These are phyloP conservation scores for Melipona bicolor DNA, from an alignment of 2,888 invertebrate species.

Conservation along the genomic window DNA sequence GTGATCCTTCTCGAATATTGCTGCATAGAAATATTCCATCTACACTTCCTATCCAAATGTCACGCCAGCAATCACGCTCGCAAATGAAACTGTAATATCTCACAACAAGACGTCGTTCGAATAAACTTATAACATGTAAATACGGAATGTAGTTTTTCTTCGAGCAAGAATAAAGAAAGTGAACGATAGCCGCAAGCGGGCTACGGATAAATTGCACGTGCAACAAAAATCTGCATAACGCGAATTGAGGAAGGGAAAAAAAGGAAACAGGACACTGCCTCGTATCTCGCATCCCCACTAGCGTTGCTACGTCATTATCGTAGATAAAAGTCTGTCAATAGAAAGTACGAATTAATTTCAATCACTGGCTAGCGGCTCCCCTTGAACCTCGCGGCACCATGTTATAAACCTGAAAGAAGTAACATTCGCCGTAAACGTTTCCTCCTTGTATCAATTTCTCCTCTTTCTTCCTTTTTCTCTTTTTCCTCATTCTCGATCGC, in stretches of 20 bases:
- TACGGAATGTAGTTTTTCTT: not conserved
- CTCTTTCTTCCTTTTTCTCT: not conserved
- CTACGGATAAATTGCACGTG: slow-evolving; percentile 1
- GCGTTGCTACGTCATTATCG: slow-evolving; percentile 39
- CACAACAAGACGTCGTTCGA: not conserved
- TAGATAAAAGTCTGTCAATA: slow-evolving; percentile 49
- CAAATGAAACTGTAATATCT: not conserved
- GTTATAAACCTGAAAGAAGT: slow-evolving; percentile 27
- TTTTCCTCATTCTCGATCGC: not conserved
- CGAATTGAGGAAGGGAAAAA: not conserved
- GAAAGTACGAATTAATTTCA: slow-evolving; percentile 49
- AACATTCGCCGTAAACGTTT: slow-evolving; percentile 14
- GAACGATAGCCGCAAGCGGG: not conserved
- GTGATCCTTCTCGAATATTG: too few species aligned
- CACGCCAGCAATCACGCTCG: not conserved
- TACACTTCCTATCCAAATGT: not conserved
- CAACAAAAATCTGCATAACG: slow-evolving; percentile 28
- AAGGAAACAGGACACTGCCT: not conserved
- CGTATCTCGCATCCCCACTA: not conserved
- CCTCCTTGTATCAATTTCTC: slow-evolving; percentile 27
- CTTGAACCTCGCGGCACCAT: not conserved
- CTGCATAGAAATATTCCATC: too few species aligned
- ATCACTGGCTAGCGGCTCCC: slow-evolving; percentile 25
- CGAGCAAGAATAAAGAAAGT: not conserved
- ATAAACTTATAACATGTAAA: not conserved